These are phyloP conservation scores for Drosophila anomalata DNA, from an alignment of 2,888 invertebrate genomes.

Conservation along the genomic window DNA sequence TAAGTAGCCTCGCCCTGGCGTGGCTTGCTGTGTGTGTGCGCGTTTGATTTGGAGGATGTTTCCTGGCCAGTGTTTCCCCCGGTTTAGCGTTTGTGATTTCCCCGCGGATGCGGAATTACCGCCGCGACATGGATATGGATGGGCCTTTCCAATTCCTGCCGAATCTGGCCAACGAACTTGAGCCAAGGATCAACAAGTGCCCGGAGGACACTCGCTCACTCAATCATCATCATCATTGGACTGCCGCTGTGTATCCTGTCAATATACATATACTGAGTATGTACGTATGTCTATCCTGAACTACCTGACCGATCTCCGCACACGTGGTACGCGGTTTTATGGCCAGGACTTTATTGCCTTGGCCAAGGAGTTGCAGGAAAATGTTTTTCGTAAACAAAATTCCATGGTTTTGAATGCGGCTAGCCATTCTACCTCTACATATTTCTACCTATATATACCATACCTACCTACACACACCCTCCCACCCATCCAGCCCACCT, in stretches of 20 bases:
- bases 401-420: conserved; percentile 15
- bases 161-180: conserved; percentile 36
- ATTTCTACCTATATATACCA: no score
- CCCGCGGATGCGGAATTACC: conserved; percentile 52
- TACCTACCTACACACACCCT: conserved; percentile 1
- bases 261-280: neutral
- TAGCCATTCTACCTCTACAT: conserved; percentile 15
- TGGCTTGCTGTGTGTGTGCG: neutral
- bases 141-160: conserved; percentile 50
- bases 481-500: neutral
- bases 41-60: neutral
- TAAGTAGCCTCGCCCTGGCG: conserved; percentile 41
- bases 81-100: conserved; percentile 44
- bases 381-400: conserved; percentile 70
- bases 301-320: neutral
- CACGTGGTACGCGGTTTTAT: conserved; percentile 43
- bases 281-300: neutral
- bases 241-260: conserved; percentile 4
- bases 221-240: conserved; percentile 34
- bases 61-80: conserved; percentile 31
- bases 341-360: conserved; percentile 37
- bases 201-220: conserved; percentile 13
- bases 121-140: neutral
- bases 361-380: conserved; percentile 67
- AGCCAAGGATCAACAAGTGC: conserved; percentile 66